A percentile compares a stretch with the other conserved stretches of the same genome.
Conservation (phyloP, 2,888 invertebrate genomes). For the Rhogogaster chlorosoma region DNA sequence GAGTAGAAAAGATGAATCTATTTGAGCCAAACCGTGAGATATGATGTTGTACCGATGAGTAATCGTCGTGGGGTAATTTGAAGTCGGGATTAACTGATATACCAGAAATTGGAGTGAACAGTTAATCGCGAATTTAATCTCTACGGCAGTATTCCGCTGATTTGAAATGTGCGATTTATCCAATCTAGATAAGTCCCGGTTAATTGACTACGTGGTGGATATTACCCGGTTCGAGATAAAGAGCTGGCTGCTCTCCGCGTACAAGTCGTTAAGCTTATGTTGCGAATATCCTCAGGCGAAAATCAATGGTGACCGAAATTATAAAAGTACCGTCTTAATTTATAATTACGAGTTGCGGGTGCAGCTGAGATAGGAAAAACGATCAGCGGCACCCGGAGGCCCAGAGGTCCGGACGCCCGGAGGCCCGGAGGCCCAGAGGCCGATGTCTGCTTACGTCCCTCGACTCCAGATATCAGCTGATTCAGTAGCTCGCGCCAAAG, state of each 20-base stretch:
- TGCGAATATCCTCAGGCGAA: not conserved
- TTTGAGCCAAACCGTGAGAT: no score
- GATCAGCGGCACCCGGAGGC: slow-evolving; percentile 11
- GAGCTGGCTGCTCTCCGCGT: not conserved
- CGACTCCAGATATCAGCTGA: slow-evolving; percentile 64
- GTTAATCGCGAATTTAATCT: not conserved
- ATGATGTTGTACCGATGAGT: no score
- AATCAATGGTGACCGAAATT: slow-evolving; percentile 1
- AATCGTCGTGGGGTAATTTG: not conserved
- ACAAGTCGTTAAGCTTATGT: slow-evolving; percentile 16
- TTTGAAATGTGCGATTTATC: slow-evolving; percentile 6
- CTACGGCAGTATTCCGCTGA: not conserved
- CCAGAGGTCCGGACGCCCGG: not conserved
- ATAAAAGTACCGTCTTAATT: slow-evolving; percentile 26
- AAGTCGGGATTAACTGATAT: not conserved
- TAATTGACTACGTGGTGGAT: slow-evolving; percentile 9
- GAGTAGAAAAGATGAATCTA: no score
- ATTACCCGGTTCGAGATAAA: slow-evolving; percentile 16
- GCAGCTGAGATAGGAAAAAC: not conserved
- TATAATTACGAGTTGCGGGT: slow-evolving; percentile 29
- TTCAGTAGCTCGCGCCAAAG: slow-evolving; percentile 69
- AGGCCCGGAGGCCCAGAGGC: not conserved
- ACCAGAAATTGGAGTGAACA: not conserved
- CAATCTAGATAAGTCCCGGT: not conserved
- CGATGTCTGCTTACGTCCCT: slow-evolving; percentile 2